Evolutionary conservation across 2,888 invertebrate species (phyloP), one percentile per base, ranked within the genome.

Genomic region (Deilephila elpenor): DNA sequence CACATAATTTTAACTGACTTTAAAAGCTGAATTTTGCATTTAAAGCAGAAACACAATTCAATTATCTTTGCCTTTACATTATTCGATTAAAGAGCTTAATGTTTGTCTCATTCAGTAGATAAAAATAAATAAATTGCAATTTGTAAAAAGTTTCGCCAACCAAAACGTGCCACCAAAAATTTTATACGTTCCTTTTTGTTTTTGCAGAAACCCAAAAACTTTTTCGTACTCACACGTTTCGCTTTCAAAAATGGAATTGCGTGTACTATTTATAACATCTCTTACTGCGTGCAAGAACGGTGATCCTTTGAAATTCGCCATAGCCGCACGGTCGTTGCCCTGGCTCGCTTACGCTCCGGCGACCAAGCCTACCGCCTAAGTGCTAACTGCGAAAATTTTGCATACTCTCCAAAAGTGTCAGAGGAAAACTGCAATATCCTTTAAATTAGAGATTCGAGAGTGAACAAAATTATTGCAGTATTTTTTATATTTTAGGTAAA

Each of bases 291-390:
- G 44, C 67, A 67, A 67, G 67, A 25, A 67, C 25, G 51, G 44
- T 70, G 71, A 70, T 73, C 75, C 75, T 75, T 74, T 76, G 75
- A 77, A 78, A 77, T 79, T 78, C 77, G 78, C 80, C 78, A 81
- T 80, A 80, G 81, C 80, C 79, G 75, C 75, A 78, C 80, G 84
- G 84, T 87, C 87, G 82, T 82, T 87, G 85, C 82, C 82, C 86
- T 76, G 80, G 78, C 77, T 79, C 78, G 74, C 84, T 81, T 84
- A 84, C 87, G 86, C 83, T 88, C 83, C 81, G 80, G 76, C 84
- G 80, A 76, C 80, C 85, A 70, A 61, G 74, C 60, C 74, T 72
- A 64, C 53, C 67, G 71, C n/a, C 72, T 62, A 53, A 74, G 34
- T 72, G 56, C 20, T 53, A 59, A 71, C 34, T 67, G 51, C 44